A percentile compares a stretch with the other conserved stretches of the same genome.
Conservation (phyloP, 2,888 invertebrate genomes). For the Netelia fuscicornis region DNA sequence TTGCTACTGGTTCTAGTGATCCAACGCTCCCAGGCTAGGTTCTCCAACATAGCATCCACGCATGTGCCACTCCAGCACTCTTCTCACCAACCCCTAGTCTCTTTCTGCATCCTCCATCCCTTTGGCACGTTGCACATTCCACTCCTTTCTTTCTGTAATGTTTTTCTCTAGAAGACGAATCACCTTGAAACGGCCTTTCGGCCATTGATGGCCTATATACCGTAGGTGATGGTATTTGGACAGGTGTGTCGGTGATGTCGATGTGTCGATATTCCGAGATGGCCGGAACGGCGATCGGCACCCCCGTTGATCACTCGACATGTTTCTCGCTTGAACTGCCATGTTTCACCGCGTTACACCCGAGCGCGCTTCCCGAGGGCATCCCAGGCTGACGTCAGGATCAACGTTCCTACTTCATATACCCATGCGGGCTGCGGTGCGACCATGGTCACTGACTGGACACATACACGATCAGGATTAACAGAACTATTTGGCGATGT, state of each 20-base stretch:
- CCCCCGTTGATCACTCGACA: slow-evolving; percentile 42
- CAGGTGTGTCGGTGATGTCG: slow-evolving; percentile 34
- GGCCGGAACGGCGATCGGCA: slow-evolving; percentile 42
- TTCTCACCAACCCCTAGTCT: no score
- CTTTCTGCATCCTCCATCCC: no score
- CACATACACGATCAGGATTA: slow-evolving; percentile 17
- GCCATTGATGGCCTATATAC: no score
- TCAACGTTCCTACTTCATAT: slow-evolving; percentile 43
- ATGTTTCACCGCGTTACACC: slow-evolving; percentile 57
- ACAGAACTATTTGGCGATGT: background rate
- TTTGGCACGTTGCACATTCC: no score
- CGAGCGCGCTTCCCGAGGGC: slow-evolving; percentile 47
- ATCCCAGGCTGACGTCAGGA: slow-evolving; percentile 51
- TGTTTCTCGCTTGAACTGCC: slow-evolving; percentile 59
- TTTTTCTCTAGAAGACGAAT: no score
- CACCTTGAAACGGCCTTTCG: no score
- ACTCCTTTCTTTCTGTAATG: no score
- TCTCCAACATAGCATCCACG: no score
- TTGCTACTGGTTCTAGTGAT: no score
- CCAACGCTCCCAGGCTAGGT: no score
- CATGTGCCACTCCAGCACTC: no score
- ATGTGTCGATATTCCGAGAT: slow-evolving; percentile 56
- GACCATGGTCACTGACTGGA: slow-evolving; percentile 7
- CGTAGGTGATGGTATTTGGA: no score
- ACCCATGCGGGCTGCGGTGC: slow-evolving; percentile 10